Percentiles rank a stretch among this genome's conserved stretches.
phyloP scores from a whole-genome alignment of 2,797 vertebrate species.

The Gymnothorax javanicus region DNA sequence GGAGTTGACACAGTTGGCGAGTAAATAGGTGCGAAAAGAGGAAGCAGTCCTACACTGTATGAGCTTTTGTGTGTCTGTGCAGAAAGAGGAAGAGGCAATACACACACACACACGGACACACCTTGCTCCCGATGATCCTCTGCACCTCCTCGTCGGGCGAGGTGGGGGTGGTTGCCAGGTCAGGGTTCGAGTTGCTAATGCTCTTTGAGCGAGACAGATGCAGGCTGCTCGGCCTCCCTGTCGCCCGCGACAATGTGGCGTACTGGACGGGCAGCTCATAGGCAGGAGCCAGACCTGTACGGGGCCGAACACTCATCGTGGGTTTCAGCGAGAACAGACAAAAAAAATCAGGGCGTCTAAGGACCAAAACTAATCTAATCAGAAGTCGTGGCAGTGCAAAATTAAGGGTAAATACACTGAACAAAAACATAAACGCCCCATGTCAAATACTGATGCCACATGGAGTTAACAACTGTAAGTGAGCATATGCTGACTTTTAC shows the following conservation, averaged over 20 bases:
- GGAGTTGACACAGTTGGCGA: not conserved
- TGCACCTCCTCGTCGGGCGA: conserved; percentile 89
- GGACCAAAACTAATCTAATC: too few species aligned
- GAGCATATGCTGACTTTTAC: too few species aligned
- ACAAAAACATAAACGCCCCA: too few species aligned
- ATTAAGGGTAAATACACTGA: too few species aligned
- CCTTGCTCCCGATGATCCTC: conserved; percentile 86
- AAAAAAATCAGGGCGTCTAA: too few species aligned
- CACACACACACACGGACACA: conserved; percentile 43
- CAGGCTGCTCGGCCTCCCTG: conserved; percentile 78
- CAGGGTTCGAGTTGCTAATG: conserved; percentile 92
- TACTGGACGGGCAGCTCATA: conserved; percentile 76
- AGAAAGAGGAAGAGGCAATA: conserved; percentile 25
- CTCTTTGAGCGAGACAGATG: conserved; percentile 86
- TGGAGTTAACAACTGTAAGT: too few species aligned
- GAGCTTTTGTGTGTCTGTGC: not conserved
- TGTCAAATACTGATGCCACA: too few species aligned
- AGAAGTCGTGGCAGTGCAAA: too few species aligned
- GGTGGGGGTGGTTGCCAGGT: conserved; percentile 79
- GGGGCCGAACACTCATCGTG: not conserved
- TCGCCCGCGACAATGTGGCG: conserved; percentile 81
- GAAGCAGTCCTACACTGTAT: not conserved
- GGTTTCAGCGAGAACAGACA: not conserved
- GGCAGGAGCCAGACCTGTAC: conserved; percentile 47
- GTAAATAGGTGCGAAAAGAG: not conserved